These are phyloP conservation scores for Venturia canescens DNA, from an alignment of 1,140 invertebrate species.

Conservation along the genomic window DNA sequence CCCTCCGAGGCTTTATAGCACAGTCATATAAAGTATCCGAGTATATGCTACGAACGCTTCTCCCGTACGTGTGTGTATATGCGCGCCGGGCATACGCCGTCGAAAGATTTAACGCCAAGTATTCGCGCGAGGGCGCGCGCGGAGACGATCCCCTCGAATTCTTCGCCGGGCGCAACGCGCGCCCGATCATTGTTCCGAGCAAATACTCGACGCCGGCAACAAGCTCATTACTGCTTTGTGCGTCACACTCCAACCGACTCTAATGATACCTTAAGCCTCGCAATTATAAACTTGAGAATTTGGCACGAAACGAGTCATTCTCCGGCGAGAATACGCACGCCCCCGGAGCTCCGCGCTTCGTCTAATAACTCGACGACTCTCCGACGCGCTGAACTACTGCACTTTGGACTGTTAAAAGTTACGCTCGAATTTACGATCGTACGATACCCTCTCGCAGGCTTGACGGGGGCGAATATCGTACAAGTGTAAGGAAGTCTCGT, in stretches of 20 bases:
- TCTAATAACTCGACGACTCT: too few species aligned
- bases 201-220: background rate
- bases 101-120: conserved; percentile 13
- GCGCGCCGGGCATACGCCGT: background rate
- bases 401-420: too few species aligned
- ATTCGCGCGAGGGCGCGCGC: too few species aligned
- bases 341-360: too few species aligned
- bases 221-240: too few species aligned
- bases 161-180: conserved; percentile 1
- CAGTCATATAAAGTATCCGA: conserved; percentile 8
- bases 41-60: background rate
- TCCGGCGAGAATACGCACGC: too few species aligned
- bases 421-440: too few species aligned
- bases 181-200: conserved; percentile 4
- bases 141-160: conserved; percentile 29
- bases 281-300: too few species aligned
- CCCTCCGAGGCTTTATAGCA: background rate
- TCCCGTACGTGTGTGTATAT: background rate
- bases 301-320: too few species aligned
- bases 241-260: background rate
- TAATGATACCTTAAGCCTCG: background rate
- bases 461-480: background rate
- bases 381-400: too few species aligned
- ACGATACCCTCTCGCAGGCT: too few species aligned
- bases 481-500: background rate